These are phyloP conservation scores for Mamestra configurata DNA, from an alignment of 1,140 invertebrate species.

Conservation along the genomic window DNA sequence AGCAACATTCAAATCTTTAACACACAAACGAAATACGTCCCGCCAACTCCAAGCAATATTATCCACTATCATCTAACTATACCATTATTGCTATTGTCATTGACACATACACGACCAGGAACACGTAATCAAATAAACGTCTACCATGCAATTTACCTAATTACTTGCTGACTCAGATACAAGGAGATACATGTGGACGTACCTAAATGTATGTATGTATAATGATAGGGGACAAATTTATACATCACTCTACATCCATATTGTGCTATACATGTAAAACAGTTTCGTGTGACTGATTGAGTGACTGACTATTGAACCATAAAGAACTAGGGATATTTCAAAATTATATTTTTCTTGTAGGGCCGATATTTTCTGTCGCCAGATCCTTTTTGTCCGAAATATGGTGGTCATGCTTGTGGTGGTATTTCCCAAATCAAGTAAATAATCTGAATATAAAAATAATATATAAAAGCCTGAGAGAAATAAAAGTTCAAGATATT, in stretches of 20 bases:
- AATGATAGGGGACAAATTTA: not conserved
- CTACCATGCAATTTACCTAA: slow-evolving; percentile 29
- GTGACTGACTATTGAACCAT: not conserved
- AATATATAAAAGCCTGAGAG: no score
- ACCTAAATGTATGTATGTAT: not conserved
- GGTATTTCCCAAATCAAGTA: no score
- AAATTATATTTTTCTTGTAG: no score
- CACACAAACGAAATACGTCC: not conserved
- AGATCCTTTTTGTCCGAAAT: no score
- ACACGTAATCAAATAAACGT: slow-evolving; percentile 36
- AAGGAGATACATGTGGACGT: not conserved
- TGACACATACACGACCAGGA: not conserved
- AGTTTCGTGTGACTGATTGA: not conserved
- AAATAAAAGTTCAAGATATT: no score
- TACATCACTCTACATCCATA: not conserved
- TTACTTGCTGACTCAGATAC: slow-evolving; percentile 17
- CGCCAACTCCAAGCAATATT: not conserved
- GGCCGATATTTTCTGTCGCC: no score
- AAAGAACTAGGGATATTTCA: no score
- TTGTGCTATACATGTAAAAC: not conserved
- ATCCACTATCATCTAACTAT: not conserved
- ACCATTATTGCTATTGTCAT: not conserved
- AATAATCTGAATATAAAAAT: no score
- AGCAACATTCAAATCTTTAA: no score
- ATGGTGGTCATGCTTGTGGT: no score